Evolutionary conservation across 2,888 invertebrate species (phyloP), one percentile per base, ranked within the genome.

Genomic region (Pseudoips prasinana): DNA sequence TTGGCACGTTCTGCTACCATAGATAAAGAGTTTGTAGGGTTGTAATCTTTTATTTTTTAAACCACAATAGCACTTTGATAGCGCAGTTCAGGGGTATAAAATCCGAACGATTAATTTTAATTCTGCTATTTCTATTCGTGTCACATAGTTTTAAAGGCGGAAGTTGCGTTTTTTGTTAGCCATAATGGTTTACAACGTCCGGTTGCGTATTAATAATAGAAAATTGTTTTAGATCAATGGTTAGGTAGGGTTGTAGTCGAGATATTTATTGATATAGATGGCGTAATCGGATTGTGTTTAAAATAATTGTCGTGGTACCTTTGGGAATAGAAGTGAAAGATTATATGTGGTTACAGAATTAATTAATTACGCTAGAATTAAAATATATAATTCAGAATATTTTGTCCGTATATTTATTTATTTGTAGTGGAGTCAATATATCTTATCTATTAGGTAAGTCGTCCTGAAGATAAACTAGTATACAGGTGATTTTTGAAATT

Each of bases 81-180:
- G 58, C 50, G 60, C 46, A 57, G 58, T 62, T 65, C 58, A 46
- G 54, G 53, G 59, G 53, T 62, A 50, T 35, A 28, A 52, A 64
- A 65, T 54, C 51, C 54, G 36, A 56, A 36, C 53, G 57, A 51
- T 60, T 59, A 61, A 56, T 59, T 53, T 59, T 83, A 84, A 85
- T 84, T 60, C 82, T 49, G 39, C 49, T 49, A 82, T 84, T 80
- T 65, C 64, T 60, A 84, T 83, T 81, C 84, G 48, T 63, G 78
- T 79, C 84, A 82, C 76, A 75, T 53, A 66, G 61, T 71, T 72
- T 67, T 62, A 62, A 59, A 54, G 66, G 64, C 80, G 82, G 82
- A 84, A 79, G 73, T 69, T 37, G 43, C 37, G 47, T 54, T 74
- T 77, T 71, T 74, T 75, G 73, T 58, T 46, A 58, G 57, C 42